Percentiles rank a stretch among this genome's conserved stretches.
Evolutionary conservation across 1,140 invertebrate species (phyloP).

Genomic region (Lethrus apterus): DNA sequence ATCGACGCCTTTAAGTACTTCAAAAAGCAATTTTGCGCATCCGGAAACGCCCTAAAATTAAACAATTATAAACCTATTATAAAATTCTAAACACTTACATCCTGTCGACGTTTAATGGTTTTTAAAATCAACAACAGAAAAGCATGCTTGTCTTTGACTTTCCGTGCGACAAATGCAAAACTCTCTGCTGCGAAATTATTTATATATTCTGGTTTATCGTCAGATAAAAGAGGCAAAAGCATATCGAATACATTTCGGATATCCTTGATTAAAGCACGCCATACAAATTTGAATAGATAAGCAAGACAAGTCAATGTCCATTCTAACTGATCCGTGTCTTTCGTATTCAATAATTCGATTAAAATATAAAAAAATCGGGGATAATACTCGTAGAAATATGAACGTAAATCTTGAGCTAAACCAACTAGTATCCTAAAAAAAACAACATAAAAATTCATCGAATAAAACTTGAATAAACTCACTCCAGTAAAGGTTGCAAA

Average conservation of each 20-base stretch:
- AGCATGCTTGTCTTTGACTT: constrained; percentile 70
- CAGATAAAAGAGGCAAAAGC: constrained; percentile 67
- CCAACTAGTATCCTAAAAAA: constrained; percentile 71
- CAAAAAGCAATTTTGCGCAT: constrained; percentile 76
- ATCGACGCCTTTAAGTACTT: constrained; percentile 72
- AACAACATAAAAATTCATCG: constrained; percentile 18
- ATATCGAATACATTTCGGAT: constrained; percentile 64
- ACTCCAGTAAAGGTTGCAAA: constrained; percentile 76
- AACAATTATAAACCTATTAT: neutral
- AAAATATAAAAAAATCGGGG: constrained; percentile 59
- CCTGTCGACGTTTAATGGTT: constrained; percentile 55
- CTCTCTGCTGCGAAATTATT: constrained; percentile 89
- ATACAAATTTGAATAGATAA: constrained; percentile 83
- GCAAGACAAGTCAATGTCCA: constrained; percentile 76
- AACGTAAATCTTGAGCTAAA: constrained; percentile 73
- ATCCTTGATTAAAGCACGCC: constrained; percentile 73
- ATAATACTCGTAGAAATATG: constrained; percentile 82
- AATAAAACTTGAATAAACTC: constrained; percentile 43
- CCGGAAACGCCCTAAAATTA: constrained; percentile 55
- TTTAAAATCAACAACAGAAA: constrained; percentile 66
- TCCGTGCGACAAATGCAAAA: constrained; percentile 86
- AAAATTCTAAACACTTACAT: constrained; percentile 47
- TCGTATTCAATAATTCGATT: constrained; percentile 64
- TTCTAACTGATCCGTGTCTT: constrained; percentile 76
- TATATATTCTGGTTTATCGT: constrained; percentile 68